Evolutionary conservation across 2,113 vertebrate genomes (phyloP).

Genomic region (Cynoglossus semilaevis): DNA sequence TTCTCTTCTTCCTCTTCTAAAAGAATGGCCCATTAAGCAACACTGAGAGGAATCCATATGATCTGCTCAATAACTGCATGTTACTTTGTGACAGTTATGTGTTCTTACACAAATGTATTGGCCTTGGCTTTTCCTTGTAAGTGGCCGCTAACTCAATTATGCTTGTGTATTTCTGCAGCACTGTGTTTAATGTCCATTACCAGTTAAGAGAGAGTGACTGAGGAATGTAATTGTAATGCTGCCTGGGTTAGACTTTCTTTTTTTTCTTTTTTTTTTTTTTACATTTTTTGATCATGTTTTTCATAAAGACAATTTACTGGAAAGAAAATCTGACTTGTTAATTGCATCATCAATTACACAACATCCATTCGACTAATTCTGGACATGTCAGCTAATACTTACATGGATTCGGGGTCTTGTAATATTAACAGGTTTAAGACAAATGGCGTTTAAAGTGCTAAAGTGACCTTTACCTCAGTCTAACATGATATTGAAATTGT

Average conservation of each 20-base stretch:
- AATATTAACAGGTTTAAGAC: conserved; percentile 23
- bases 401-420: conserved; percentile 11
- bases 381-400: conserved; percentile 44
- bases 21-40: conserved; percentile 63
- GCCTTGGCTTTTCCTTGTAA: conserved; percentile 60
- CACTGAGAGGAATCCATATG: conserved; percentile 69
- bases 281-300: not conserved
- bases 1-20: conserved; percentile 12
- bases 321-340: conserved; percentile 44
- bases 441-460: not conserved
- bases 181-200: conserved; percentile 76
- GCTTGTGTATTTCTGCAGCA: conserved; percentile 65
- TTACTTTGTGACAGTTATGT: conserved; percentile 76
- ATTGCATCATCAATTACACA: conserved; percentile 62
- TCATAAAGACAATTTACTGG: conserved; percentile 57
- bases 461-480: conserved; percentile 10
- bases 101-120: conserved; percentile 77
- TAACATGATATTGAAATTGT: no score
- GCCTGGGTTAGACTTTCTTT: conserved; percentile 8
- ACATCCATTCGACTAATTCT: conserved; percentile 20
- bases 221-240: conserved; percentile 55
- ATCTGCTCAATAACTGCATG: conserved; percentile 70
- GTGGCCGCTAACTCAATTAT: conserved; percentile 78
- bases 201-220: conserved; percentile 60
- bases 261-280: not conserved